A percentile compares a stretch with the other conserved stretches of the same genome.
Conservation (phyloP, 2,797 vertebrate species). For the Lagocephalus sceleratus region DNA sequence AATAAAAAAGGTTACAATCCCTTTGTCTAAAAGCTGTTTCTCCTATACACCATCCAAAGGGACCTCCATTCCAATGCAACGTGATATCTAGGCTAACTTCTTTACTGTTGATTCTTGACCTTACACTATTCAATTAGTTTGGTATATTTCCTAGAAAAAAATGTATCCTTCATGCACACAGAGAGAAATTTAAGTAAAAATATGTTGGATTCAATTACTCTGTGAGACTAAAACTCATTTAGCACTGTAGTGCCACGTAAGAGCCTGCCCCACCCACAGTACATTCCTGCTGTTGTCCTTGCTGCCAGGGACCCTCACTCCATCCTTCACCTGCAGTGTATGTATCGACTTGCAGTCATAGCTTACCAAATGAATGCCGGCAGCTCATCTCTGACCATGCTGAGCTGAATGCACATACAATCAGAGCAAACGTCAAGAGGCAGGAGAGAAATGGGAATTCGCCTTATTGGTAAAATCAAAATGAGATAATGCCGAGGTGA, state of each 20-base stretch:
- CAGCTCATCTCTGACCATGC: conserved; percentile 55
- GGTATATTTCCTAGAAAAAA: neutral
- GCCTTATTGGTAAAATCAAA: conserved; percentile 45
- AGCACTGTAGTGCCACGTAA: conserved; percentile 26
- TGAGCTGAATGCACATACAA: conserved; percentile 35
- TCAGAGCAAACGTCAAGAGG: conserved; percentile 55
- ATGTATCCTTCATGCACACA: neutral
- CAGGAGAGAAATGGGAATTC: conserved; percentile 43
- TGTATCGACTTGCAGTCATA: conserved; percentile 66
- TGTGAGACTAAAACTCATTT: conserved; percentile 26
- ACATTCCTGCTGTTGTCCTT: conserved; percentile 37
- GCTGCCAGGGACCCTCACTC: conserved; percentile 50
- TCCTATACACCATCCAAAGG: neutral
- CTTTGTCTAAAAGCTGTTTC: conserved; percentile 19
- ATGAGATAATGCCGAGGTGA: conserved; percentile 35
- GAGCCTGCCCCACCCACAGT: conserved; percentile 24
- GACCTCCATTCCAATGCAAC: neutral
- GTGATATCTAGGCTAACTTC: neutral
- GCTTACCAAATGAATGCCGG: conserved; percentile 66
- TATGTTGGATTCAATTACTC: conserved; percentile 5
- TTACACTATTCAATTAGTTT: neutral
- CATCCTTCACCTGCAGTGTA: conserved; percentile 48
- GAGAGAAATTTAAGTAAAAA: neutral
- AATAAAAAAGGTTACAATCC: conserved; percentile 2
- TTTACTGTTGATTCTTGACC: neutral